phyloP scores from a whole-genome alignment of 2,113 vertebrate genomes.

The Lampris megalopsis region DNA sequence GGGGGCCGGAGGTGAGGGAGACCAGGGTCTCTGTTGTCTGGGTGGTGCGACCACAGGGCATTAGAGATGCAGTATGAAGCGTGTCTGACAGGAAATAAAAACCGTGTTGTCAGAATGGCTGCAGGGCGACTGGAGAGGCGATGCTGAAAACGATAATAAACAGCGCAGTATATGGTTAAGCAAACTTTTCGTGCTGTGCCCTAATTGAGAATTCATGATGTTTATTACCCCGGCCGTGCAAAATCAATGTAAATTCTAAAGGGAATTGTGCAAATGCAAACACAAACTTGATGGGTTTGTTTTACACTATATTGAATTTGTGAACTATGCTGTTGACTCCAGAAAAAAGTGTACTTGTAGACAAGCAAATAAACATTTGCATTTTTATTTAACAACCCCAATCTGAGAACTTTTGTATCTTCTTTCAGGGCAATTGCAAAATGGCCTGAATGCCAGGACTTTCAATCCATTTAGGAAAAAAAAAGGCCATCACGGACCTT shows the following conservation, averaged over 20 bases:
- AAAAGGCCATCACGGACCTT: neutral
- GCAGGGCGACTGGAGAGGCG: constrained; percentile 55
- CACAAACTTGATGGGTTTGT: neutral
- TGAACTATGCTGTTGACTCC: constrained; percentile 5
- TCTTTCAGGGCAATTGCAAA: constrained; percentile 1
- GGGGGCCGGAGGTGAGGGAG: constrained; percentile 46
- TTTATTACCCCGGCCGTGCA: constrained; percentile 22
- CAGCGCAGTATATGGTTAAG: constrained; percentile 52
- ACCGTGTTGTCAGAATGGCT: constrained; percentile 52
- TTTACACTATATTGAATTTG: neutral
- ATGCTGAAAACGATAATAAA: constrained; percentile 58
- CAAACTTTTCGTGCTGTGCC: constrained; percentile 44
- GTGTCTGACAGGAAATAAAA: constrained; percentile 77
- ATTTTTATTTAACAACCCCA: neutral
- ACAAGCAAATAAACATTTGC: neutral
- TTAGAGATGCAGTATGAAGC: constrained; percentile 60
- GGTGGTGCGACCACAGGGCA: constrained; percentile 73
- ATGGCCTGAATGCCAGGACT: constrained; percentile 1
- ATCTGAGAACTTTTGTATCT: neutral
- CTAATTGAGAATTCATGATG: constrained; percentile 16
- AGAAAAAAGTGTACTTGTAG: neutral
- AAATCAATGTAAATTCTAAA: constrained; percentile 29
- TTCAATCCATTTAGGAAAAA: neutral
- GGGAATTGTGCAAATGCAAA: constrained; percentile 9
- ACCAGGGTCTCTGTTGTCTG: constrained; percentile 57